phyloP scores from a whole-genome alignment of 2,888 invertebrate genomes.

The Epistrophe grossulariae region DNA sequence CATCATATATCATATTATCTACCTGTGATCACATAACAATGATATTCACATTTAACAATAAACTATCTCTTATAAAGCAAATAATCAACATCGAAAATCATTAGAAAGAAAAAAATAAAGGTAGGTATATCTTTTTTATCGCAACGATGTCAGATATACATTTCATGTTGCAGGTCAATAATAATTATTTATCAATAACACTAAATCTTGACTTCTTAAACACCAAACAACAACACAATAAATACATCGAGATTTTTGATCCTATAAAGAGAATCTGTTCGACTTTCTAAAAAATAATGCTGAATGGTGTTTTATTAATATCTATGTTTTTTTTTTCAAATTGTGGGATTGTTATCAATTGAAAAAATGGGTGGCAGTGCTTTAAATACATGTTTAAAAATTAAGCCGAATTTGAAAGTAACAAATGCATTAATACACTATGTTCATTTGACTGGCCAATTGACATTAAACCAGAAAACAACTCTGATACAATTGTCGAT shows the following conservation, averaged over 20 bases:
- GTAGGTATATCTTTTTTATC: conserved; percentile 13
- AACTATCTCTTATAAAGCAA: conserved; percentile 59
- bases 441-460: not conserved
- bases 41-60: conserved; percentile 65
- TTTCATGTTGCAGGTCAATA: conserved; percentile 11
- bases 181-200: conserved; percentile 16
- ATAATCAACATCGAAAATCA: conserved; percentile 57
- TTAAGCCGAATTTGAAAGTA: not conserved
- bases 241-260: not conserved
- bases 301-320: not conserved
- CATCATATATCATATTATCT: conserved; percentile 19
- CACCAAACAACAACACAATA: not conserved
- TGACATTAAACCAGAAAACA: not conserved
- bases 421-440: not conserved
- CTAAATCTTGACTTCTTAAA: not conserved
- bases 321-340: conserved; percentile 18
- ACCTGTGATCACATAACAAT: conserved; percentile 58
- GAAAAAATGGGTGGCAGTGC: conserved; percentile 30
- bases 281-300: conserved; percentile 58
- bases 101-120: conserved; percentile 34
- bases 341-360: conserved; percentile 46
- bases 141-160: conserved; percentile 28
- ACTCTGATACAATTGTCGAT: no score
- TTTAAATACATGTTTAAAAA: not conserved
- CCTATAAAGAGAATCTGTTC: conserved; percentile 14